These are phyloP conservation scores for Choristoneura rosaceana DNA, from an alignment of 2,888 invertebrate genomes.

Conservation along the genomic window DNA sequence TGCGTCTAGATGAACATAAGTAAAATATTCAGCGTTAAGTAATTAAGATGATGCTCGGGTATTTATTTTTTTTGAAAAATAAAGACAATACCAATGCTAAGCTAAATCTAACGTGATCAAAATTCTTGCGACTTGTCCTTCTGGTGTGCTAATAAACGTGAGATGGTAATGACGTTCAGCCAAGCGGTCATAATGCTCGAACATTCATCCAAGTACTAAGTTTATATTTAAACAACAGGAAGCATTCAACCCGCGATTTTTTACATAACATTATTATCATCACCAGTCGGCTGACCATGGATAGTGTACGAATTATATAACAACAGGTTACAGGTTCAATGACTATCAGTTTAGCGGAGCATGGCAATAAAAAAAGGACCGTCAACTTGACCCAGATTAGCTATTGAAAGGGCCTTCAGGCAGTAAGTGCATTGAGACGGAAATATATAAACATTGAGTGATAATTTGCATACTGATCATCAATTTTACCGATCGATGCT, in stretches of 20 bases:
- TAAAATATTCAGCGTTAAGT: too few relatives aligned
- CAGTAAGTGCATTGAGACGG: conserved; percentile 44
- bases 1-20: background rate
- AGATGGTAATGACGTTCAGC: too few relatives aligned
- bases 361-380: conserved; percentile 73
- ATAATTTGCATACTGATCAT: conserved; percentile 3
- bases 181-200: too few relatives aligned
- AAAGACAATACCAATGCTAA: too few relatives aligned
- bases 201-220: background rate
- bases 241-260: background rate
- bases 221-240: background rate
- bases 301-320: conserved; percentile 55
- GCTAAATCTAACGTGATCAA: too few relatives aligned
- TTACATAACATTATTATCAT: background rate
- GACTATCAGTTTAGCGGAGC: conserved; percentile 70
- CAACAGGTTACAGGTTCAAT: conserved; percentile 73
- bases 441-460: conserved; percentile 13
- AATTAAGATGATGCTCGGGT: too few relatives aligned
- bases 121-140: too few relatives aligned
- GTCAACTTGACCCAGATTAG: conserved; percentile 76
- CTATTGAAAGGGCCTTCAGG: conserved; percentile 64
- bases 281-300: background rate
- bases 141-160: too few relatives aligned
- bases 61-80: too few relatives aligned
- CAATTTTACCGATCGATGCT: background rate